Evolutionary conservation across 2,888 invertebrate species (phyloP), one percentile per base, ranked within the genome.

Genomic region (Dryococelus australis): DNA sequence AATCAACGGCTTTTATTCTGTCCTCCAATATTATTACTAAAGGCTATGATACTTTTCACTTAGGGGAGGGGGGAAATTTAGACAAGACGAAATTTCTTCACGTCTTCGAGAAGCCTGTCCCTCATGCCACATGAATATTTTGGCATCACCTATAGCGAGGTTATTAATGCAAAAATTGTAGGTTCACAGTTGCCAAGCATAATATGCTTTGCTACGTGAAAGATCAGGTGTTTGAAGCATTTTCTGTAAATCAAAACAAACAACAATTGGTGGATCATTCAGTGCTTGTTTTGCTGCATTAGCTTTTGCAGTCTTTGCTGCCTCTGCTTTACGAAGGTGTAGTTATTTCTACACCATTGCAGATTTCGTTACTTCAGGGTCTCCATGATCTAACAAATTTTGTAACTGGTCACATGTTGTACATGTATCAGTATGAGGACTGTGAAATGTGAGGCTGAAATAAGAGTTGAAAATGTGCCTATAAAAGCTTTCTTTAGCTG

Each of bases 241-340:
- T 86, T 90, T 90, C 87, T 89, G 88, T 43, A 89, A 53, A 85
- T 90, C 89, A 89, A 90, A 90, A 85, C 89, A 89, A 16, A n/a
- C n/a, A n/a, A n/a, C n/a, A n/a, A n/a, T n/a, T n/a, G n/a, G 8
- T 51, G 51, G 8, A 10, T 8, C 13, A 51, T 10, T 8, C 13
- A 51, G 10, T 51, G 51, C 13, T 51, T 51, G 51, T 8, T 51
- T 51, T 51, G 8, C 51, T 10, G 13, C 13, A 13, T 10, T 13
- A 51, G 10, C 8, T 8, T 51, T 51, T 51, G 13, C 51, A n/a
- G n/a, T n/a, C n/a, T n/a, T n/a, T n/a, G n/a, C n/a, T n/a, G n/a
- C n/a, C n/a, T n/a, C n/a, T n/a, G n/a, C n/a, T n/a, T n/a, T n/a
- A n/a, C n/a, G n/a, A n/a, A n/a, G n/a, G n/a, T n/a, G n/a, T n/a